Evolutionary conservation across 2,888 invertebrate species (phyloP), one percentile per base, ranked within the genome.

Genomic region (Nesidiocoris tenuis): DNA sequence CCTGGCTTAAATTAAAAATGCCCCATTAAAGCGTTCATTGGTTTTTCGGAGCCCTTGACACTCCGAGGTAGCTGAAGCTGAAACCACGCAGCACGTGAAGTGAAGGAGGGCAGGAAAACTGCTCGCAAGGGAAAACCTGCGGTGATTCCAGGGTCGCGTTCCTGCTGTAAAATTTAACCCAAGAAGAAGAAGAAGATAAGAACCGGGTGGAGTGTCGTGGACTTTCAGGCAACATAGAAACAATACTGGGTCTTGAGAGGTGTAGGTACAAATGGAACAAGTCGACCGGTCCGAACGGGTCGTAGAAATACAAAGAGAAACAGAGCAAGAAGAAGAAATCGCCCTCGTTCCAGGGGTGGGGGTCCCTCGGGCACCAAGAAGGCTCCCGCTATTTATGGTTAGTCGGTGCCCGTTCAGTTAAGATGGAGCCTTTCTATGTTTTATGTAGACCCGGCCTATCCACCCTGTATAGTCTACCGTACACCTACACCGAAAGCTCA

Each of bases 381-480:
- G 70, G 57, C 70, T 57, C 57, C 59, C 61, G 59, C 54, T 70
- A 70, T 70, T 70, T 70, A 70, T 70, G 70, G 70, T 70, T 70
- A 57, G 70, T 59, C 70, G 70, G 70, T 25, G 24, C 70, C 39
- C 70, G 57, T 70, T 70, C 57, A 70, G 70, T 70, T 70, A 70
- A 70, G 70, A 70, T 24, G 61, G 70, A 70, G 70, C 70, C 39
- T 70, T 70, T 70, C 70, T 25, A 59, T 70, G 70, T 70, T 70
- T 70, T 70, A 70, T 70, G 70, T 70, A 70, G 61, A 24, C 70
- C 59, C 57, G 39, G 23, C 25, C 21, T 61, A 12, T 19, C 59
- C n/a, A n/a, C n/a, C n/a, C n/a, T n/a, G n/a, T n/a, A n/a, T n/a
- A n/a, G n/a, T n/a, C 39, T 39, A 39, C 39, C 39, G 39, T 12